Evolutionary conservation across 1,140 invertebrate species (phyloP), one percentile per base, ranked within the genome.

Genomic region (Phocides pigmalion): DNA sequence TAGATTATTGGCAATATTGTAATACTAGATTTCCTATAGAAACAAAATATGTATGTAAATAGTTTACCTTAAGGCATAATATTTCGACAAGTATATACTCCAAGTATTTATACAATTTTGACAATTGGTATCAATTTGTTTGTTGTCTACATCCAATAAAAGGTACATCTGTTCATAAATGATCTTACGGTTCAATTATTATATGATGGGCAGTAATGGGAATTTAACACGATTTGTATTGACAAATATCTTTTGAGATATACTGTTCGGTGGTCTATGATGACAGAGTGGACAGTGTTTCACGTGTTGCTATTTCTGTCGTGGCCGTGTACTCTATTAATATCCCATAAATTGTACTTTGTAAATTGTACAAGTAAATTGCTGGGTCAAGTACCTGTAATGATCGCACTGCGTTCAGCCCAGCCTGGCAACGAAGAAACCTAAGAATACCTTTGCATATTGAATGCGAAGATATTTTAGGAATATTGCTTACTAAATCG

Each of bases 331-430:
- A 62, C 61, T 79, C 77, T 87, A 84, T 85, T 81, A 84, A 87
- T 87, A 84, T 76, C 71, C 51, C 74, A 78, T 87, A 85, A 82
- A 84, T 80, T 85, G 65, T 78, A 79, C 74, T 84, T 87, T 82
- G 84, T 79, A 82, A 72, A 74, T 39, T 53, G 50, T 73, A 76
- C 80, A 81, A 77, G 79, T 81, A 82, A 83, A 87, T 83, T 87
- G 74, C 72, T 80, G 66, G 80, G 72, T 79, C 78, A 75, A 74
- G 81, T 80, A 84, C 82, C 68, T 78, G 63, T 83, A 83, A 81
- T 82, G 66, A 74, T 76, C 64, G 66, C 32, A 65, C 62, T 49
- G 68, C 70, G 62, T 39, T 50, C 68, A 54, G 64, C 70, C 62
- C 54, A 39, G 53, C 37, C 70, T 35, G 59, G 66, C 67, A 65